phyloP scores from a whole-genome alignment of 2,888 invertebrate species.

The Eueremaeus valkanovi region DNA sequence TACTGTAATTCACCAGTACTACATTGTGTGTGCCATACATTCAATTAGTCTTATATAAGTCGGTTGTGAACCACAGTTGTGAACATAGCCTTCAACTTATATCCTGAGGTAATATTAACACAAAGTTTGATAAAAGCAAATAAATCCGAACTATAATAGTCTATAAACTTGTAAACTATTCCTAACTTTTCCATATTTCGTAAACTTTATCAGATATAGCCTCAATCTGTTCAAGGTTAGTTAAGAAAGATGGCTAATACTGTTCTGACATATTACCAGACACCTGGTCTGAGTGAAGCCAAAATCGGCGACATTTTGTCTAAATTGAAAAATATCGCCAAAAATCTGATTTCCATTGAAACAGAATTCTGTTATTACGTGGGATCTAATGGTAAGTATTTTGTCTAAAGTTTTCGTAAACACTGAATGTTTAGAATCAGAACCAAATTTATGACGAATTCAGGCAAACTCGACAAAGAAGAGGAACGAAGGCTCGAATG shows the following conservation, averaged over 20 bases:
- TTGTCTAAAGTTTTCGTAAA: not conserved
- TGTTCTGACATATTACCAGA: conserved; percentile 40
- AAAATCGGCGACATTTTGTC: conserved; percentile 13
- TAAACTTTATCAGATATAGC: not conserved
- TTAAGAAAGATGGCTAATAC: conserved; percentile 21
- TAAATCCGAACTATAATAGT: not conserved
- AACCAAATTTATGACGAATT: not conserved
- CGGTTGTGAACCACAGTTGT: not conserved
- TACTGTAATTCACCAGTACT: no score
- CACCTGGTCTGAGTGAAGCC: conserved; percentile 34
- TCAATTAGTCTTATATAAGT: no score
- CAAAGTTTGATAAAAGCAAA: not conserved
- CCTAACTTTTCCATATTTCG: not conserved
- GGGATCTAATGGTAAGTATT: conserved; percentile 33
- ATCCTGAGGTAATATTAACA: not conserved
- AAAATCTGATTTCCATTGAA: conserved; percentile 19
- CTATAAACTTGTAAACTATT: not conserved
- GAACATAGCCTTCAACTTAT: not conserved
- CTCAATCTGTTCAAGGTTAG: not conserved
- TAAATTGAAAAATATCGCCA: not conserved
- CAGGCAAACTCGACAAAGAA: not conserved
- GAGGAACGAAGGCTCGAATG: conserved; percentile 32
- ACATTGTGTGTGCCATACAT: no score
- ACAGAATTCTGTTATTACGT: conserved; percentile 40
- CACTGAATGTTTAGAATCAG: not conserved